These are phyloP conservation scores for Melipona quadrifasciata DNA, from an alignment of 1,140 invertebrate genomes.

Conservation along the genomic window DNA sequence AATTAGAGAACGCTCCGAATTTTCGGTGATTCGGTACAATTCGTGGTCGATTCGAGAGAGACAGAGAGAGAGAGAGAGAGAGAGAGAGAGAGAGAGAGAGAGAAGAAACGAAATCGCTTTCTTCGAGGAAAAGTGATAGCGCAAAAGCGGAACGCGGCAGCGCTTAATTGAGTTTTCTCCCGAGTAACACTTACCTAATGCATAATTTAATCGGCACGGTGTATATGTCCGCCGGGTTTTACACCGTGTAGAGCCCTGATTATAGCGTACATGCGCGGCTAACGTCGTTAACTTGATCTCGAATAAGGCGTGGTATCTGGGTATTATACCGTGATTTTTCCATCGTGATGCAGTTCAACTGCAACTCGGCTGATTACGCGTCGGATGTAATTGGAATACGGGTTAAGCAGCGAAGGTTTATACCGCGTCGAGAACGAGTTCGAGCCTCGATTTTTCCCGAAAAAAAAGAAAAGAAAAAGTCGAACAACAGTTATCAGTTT, in stretches of 20 bases:
- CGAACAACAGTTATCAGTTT: constrained; percentile 52
- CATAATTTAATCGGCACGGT: constrained; percentile 37
- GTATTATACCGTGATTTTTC: constrained; percentile 52
- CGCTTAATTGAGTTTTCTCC: constrained; percentile 47
- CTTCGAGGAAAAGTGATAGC: constrained; percentile 48
- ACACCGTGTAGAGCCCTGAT: constrained; percentile 3
- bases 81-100: no score
- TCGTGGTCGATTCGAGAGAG: no score
- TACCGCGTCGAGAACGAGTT: constrained; percentile 49
- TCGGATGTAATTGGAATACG: constrained; percentile 56
- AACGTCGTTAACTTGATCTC: constrained; percentile 42
- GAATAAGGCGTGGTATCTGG: constrained; percentile 41
- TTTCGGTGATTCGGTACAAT: no score
- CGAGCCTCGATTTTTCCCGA: constrained; percentile 35
- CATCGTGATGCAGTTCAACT: constrained; percentile 41
- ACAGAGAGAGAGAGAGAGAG: no score
- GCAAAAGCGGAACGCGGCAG: constrained; percentile 26
- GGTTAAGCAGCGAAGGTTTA: constrained; percentile 56
- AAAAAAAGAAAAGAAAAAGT: not conserved
- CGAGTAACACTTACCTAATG: constrained; percentile 54
- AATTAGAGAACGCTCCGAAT: no score
- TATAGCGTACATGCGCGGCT: not conserved
- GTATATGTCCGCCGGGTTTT: constrained; percentile 12
- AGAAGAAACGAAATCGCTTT: constrained; percentile 38
- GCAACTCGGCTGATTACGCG: constrained; percentile 43